A percentile compares a stretch with the other conserved stretches of the same genome.
These are phyloP conservation scores for Drusus annulatus DNA, from an alignment of 1,140 invertebrate genomes.

Conservation along the genomic window DNA sequence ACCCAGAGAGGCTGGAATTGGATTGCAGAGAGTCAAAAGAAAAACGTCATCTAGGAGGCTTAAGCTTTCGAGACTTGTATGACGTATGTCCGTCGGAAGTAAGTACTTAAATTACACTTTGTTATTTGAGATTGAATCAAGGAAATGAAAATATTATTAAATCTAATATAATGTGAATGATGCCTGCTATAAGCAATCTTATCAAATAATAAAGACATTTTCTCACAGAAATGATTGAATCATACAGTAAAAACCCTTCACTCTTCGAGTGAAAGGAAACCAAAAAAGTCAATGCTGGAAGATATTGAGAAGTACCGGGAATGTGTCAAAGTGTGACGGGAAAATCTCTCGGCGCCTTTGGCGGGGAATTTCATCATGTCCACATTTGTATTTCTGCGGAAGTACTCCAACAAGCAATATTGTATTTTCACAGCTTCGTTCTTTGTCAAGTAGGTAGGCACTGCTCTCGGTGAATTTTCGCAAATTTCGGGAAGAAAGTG, in stretches of 20 bases:
- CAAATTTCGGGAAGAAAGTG: slow-evolving; percentile 29
- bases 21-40: too few relatives aligned
- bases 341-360: neutral
- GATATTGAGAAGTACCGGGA: neutral
- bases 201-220: neutral
- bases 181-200: neutral
- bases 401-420: slow-evolving; percentile 37
- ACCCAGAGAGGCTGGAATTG: too few relatives aligned
- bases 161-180: too few relatives aligned
- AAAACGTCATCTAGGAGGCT: too few relatives aligned
- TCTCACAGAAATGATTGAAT: neutral
- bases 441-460: neutral
- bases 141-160: too few relatives aligned
- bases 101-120: too few relatives aligned
- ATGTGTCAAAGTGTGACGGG: neutral
- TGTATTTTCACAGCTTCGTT: slow-evolving; percentile 26
- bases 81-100: too few relatives aligned
- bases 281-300: neutral
- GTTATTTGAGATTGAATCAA: too few relatives aligned
- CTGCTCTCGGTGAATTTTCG: slow-evolving; percentile 1
- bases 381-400: slow-evolving; percentile 19
- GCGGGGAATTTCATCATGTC: slow-evolving; percentile 30
- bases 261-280: neutral
- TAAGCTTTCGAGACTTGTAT: too few relatives aligned
- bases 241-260: neutral